Evolutionary conservation across 2,113 vertebrate species (phyloP), one percentile per base, ranked within the genome.

Genomic region (Myxocyprinus asiaticus): DNA sequence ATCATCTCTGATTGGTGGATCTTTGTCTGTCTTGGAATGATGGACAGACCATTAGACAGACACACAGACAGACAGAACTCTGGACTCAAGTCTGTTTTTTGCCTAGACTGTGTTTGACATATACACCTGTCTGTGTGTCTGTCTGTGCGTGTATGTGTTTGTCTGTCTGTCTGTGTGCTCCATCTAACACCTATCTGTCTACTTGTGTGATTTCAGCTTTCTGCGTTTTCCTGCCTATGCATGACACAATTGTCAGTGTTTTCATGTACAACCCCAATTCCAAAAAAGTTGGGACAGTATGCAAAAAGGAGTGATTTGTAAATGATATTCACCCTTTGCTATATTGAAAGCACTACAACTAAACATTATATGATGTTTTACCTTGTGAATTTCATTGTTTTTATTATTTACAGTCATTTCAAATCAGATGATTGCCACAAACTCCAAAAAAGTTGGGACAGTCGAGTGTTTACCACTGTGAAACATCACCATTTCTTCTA

Each of bases 11-110:
- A 88, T 17, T 86, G 86, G 87, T 86, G 86, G 86, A 86, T 87
- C 89, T 90, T 88, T 81, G 80, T 93, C 92, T 93, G 92, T 91
- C 92, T 90, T 76, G 87, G 85, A 93, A 90, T 86, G 81, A 86
- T 69, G 62, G 90, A 93, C 93, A 94, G 92, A 92, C 90, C 82
- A 62, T 89, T 86, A 89, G 91, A 92, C 91, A 91, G 90, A 92
- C 91, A 91, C 89, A 93, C 93, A 93, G 91, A 93, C 92, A 92
- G 92, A 94, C 93, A 92, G 93, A 92, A 88, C 87, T 92, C 88
- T 90, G 86, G 78, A 91, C 86, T 76, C 89, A 89, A 88, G 91
- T 91, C 91, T 92, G 90, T 90, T 91, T 85, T 89, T 90, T 89
- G 90, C 85, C 91, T 93, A 90, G 88, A 77, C 91, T 91, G 81